phyloP scores from a whole-genome alignment of 2,797 vertebrate species.

The Sebastes melanostomus region DNA sequence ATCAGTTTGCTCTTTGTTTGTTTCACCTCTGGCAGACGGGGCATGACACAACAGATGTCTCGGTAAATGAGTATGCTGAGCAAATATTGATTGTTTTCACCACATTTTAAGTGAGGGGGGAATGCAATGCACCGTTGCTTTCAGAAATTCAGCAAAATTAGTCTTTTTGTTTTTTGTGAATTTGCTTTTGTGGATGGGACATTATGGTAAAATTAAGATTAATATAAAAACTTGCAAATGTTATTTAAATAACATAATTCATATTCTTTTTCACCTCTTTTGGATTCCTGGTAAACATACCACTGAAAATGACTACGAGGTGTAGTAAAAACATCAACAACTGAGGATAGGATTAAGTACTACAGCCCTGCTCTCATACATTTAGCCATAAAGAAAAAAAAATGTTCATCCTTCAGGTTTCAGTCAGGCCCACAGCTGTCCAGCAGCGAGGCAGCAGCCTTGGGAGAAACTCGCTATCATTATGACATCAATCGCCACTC shows the following conservation, averaged over 20 bases:
- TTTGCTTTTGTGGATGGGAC: background rate
- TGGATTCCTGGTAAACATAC: background rate
- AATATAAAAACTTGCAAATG: background rate
- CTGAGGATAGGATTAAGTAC: background rate
- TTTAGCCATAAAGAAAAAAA: background rate
- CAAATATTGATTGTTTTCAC: constrained; percentile 20
- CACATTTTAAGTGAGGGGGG: background rate
- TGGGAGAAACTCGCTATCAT: constrained; percentile 57
- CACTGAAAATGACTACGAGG: background rate
- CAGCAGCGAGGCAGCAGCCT: constrained; percentile 43
- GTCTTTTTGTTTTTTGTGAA: background rate
- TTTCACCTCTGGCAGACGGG: background rate
- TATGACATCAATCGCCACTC: constrained; percentile 63
- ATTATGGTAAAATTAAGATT: background rate
- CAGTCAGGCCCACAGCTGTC: constrained; percentile 32
- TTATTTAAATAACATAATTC: background rate
- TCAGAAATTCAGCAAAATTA: background rate
- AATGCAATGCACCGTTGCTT: background rate
- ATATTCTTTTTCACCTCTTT: background rate
- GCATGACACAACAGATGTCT: constrained; percentile 15
- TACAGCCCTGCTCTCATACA: background rate
- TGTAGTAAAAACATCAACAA: background rate
- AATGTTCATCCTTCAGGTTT: constrained; percentile 36
- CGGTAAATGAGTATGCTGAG: background rate
- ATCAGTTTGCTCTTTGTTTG: background rate